These are phyloP conservation scores for Agelaius tricolor DNA, from an alignment of 2,113 vertebrate genomes.

Conservation along the genomic window DNA sequence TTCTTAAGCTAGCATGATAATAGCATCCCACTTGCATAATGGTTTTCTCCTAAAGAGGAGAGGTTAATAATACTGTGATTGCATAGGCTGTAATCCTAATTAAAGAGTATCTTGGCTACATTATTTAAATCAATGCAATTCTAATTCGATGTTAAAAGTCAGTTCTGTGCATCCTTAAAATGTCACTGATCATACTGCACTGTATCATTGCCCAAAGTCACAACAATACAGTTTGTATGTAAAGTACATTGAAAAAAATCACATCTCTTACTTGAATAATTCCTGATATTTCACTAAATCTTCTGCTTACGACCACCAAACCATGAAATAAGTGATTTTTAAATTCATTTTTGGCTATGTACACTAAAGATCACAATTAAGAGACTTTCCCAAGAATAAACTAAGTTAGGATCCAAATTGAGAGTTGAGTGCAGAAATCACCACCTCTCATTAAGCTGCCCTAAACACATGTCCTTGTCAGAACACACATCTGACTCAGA, in stretches of 20 bases:
- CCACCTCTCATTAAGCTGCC: background rate
- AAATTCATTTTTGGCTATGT: background rate
- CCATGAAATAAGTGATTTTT: background rate
- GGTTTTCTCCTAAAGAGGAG: background rate
- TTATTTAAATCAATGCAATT: background rate
- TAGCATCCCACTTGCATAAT: background rate
- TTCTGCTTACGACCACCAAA: background rate
- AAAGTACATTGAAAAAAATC: background rate
- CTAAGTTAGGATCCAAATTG: background rate
- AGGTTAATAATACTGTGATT: background rate
- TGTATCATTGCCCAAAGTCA: background rate
- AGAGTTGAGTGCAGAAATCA: background rate
- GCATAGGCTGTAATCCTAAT: background rate
- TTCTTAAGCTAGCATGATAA: background rate
- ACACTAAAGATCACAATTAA: background rate
- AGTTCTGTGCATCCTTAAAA: background rate
- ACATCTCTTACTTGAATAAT: background rate
- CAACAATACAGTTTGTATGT: background rate
- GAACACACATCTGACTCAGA: background rate
- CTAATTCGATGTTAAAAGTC: background rate
- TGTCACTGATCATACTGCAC: background rate
- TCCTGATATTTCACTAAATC: background rate
- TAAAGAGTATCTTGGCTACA: background rate
- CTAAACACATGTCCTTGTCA: background rate
- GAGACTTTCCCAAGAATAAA: background rate